Base-by-base conservation (phyloP, 2,888 invertebrate genomes). In the Syrista parreyssii region DNA sequence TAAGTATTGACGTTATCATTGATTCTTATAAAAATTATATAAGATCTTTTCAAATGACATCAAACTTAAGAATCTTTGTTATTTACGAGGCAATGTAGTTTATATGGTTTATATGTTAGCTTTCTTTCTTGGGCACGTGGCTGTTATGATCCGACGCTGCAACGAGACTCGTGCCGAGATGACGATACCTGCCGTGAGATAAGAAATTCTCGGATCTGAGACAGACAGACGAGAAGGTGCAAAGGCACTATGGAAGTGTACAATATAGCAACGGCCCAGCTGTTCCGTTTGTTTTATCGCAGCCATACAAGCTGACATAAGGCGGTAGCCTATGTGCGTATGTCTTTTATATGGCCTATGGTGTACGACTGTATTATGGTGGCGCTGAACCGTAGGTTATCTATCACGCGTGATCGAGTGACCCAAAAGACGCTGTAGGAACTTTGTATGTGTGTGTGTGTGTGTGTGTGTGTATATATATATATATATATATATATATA, bases 311-410 rank as follows among this genome's bases (percentile, higher is more conserved):
- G 12, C 32, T 71, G 33, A 71, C 31, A 71, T 71, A 32, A 31
- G 71, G 71, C 23, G 32, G 71, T 71, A 71, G 71, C 4, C 9
- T 31, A 31, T 31, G 9, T 71, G 3, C 71, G 12, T 71, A 71
- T 33, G 31, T 33, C 71, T 23, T 55, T 55, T 71, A 71, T 31
- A 32, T 33, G 32, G 23, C 1, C 23, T 55, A 55, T 23, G 55
- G 9, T 9, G 23, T 55, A 55, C 9, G 23, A 23, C 55, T 55
- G 69, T 69, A 31, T 71, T 55, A 33, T 33, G 71, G 71, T 71
- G 71, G 23, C 31, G 32, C 71, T 71, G 71, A 71, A 71, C 71
- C 71, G 71, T 31, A 71, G 71, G 71, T 71, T 71, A 71, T 71
- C 71, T 71, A 33, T 33, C 6, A 9, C 31, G 31, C 71, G 1